Base-by-base conservation (phyloP, 2,113 vertebrate species). In the Octodon degus region DNA sequence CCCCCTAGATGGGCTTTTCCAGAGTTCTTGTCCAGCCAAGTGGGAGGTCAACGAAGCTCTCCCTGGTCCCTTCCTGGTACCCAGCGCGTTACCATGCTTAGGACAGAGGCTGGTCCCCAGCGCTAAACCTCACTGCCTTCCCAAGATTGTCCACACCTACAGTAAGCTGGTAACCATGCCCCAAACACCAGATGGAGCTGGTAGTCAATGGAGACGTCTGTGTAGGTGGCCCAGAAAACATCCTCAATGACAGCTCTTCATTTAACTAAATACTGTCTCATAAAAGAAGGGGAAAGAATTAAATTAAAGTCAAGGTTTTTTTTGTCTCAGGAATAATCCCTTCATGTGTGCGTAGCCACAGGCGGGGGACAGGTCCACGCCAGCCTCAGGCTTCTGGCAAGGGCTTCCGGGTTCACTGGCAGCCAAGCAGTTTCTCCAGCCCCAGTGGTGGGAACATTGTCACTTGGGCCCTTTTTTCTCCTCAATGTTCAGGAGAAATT, bases 161-260 rank as follows among this genome's bases (percentile, higher is more conserved):
- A 87, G 94, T 76, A 76, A 95, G 89, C 68, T 67, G 74, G 20
- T 67, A 93, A 86, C 86, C 97, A 90, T 92, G 30, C n/a, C 16
- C 82, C 37, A 40, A 93, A 96, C 47, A 92, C 93, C 63, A 95
- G 88, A 74, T 82, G 34, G 67, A 34, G 76, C 93, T 96, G 97
- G 74, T 95, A 55, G 86, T 93, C 90, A 85, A 58, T 97, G 94
- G 95, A 93, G 96, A 97, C 97, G 87, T 81, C 95, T 80, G 67
- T 97, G 86, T 97, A 97, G 98, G 96, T 88, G 98, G 93, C 96
- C 98, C 96, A 93, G 76, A 95, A 32, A 93, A 84, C 95, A 96
- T 92, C 93, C 89, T 97, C 90, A 95, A 90, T 93, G 95, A 97
- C 80, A 82, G 89, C 96, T 97, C 97, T 97, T 96, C 97, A 97